These are phyloP conservation scores for Hirtodrosophila confusa DNA, from an alignment of 2,888 invertebrate species.

Conservation along the genomic window DNA sequence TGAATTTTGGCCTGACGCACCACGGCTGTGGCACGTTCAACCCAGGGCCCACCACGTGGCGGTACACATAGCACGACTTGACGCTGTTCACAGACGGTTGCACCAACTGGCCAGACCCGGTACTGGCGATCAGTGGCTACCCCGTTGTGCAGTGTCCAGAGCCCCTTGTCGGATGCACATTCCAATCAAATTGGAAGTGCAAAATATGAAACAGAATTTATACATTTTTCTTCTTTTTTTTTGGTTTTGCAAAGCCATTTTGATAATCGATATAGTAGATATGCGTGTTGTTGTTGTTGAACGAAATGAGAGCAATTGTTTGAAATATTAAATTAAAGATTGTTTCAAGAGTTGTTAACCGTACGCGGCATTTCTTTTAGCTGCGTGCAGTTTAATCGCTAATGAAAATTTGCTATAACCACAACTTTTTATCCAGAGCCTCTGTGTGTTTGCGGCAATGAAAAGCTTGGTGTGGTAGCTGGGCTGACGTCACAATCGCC, in stretches of 20 bases:
- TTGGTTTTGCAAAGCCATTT: constrained; percentile 5
- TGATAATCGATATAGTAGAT: neutral
- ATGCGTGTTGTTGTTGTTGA: too few relatives aligned
- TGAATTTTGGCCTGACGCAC: constrained; percentile 81
- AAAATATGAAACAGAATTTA: constrained; percentile 12
- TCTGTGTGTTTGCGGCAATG: constrained; percentile 60
- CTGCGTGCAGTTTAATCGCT: constrained; percentile 60
- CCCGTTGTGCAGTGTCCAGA: constrained; percentile 83
- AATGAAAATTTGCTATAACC: constrained; percentile 66
- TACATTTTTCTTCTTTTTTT: too few relatives aligned
- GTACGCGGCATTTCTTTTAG: constrained; percentile 28
- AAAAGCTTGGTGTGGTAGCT: constrained; percentile 72
- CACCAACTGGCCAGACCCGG: constrained; percentile 83
- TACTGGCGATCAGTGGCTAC: constrained; percentile 83
- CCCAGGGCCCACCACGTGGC: constrained; percentile 84
- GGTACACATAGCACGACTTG: constrained; percentile 83
- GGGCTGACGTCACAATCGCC: constrained; percentile 18
- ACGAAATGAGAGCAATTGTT: too few relatives aligned
- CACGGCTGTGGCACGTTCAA: constrained; percentile 80
- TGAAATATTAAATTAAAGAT: neutral
- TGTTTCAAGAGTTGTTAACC: constrained; percentile 74
- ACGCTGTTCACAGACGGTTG: constrained; percentile 83
- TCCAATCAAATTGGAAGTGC: constrained; percentile 17
- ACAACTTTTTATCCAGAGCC: constrained; percentile 76
- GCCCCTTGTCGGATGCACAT: constrained; percentile 68